Evolutionary conservation across 2,797 vertebrate species (phyloP), one percentile per base, ranked within the genome.

Genomic region (Takifugu ocellatus): DNA sequence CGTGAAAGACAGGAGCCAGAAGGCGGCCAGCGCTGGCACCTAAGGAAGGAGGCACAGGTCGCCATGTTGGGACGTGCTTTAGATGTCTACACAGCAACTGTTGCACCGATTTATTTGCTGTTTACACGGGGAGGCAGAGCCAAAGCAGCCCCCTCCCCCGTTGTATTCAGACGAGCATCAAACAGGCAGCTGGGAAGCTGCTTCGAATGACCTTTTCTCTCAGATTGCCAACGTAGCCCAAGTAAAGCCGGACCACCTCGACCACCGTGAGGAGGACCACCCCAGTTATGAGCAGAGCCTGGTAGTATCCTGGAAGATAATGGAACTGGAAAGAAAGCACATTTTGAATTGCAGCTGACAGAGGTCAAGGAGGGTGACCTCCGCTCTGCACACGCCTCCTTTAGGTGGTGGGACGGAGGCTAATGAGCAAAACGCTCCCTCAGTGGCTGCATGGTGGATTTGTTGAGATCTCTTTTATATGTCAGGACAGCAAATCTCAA

Each of bases 141-240:
- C 31, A 39, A 66, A 72, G 61, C 46, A 36, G 48, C n/a, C 51
- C 25, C 63, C 66, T 72, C 54, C 53, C 63, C 16, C 1, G 0
- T 56, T 25, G 3, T 59, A 59, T 56, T 70, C 71, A 49, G 52
- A 25, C 43, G 56, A 9, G 3, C 45, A 56, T 43, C 15, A 68
- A 56, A 15, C 39, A 24, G 45, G 56, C 56, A 60, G 27, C 48
- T 17, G 44, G 52, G 49, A 79, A 51, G 56, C 11, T 25, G 51
- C 39, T 61, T 51, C 49, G 56, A 75, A 49, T 74, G 79, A 96
- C 94, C 92, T 93, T 94, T 72, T 94, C 93, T 60, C 91, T 83
- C 5, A 96, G 91, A 83, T 96, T 96, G 11, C 94, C 94, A 36
- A 89, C 26, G 49, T 92, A 96, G 56, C 94, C 93, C 66, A 96